A percentile compares a stretch with the other conserved stretches of the same genome.
These are phyloP conservation scores for Cephus pygmeus DNA, from an alignment of 2,888 invertebrate species.

Conservation along the genomic window DNA sequence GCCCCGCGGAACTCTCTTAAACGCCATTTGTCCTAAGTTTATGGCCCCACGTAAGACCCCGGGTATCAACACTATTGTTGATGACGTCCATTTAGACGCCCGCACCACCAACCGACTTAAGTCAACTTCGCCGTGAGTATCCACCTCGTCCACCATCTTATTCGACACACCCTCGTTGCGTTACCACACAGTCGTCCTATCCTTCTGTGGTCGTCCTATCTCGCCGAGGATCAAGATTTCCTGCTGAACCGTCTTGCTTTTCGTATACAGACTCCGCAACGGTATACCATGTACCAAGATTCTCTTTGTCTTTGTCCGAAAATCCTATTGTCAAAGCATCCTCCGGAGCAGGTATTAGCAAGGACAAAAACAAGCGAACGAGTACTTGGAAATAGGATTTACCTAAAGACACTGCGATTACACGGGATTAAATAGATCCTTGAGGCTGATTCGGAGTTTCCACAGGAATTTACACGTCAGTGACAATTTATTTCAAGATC, in stretches of 20 bases:
- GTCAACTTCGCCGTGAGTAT: not conserved
- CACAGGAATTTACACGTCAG: not conserved
- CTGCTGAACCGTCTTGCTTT: not conserved
- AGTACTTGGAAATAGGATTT: not conserved
- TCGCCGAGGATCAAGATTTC: not conserved
- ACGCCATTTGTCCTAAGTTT: slow-evolving; percentile 50
- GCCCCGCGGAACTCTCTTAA: slow-evolving; percentile 29
- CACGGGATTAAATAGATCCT: not conserved
- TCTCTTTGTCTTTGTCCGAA: not conserved
- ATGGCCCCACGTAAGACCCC: slow-evolving; percentile 37
- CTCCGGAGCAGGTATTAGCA: not conserved
- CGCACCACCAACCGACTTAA: not conserved
- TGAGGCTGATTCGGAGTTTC: not conserved
- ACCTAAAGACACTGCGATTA: not conserved
- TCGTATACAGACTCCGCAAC: not conserved
- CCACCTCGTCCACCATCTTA: not conserved
- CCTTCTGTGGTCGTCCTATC: not conserved
- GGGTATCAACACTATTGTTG: slow-evolving; percentile 46
- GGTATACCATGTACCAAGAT: not conserved
- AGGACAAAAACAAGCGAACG: not conserved
- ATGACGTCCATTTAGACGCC: slow-evolving; percentile 40
- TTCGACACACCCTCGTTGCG: not conserved
- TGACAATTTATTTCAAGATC: not conserved
- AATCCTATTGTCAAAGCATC: not conserved
- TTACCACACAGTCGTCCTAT: not conserved